Evolutionary conservation across 1,140 invertebrate genomes (phyloP).

Genomic region (Prorops nasuta): DNA sequence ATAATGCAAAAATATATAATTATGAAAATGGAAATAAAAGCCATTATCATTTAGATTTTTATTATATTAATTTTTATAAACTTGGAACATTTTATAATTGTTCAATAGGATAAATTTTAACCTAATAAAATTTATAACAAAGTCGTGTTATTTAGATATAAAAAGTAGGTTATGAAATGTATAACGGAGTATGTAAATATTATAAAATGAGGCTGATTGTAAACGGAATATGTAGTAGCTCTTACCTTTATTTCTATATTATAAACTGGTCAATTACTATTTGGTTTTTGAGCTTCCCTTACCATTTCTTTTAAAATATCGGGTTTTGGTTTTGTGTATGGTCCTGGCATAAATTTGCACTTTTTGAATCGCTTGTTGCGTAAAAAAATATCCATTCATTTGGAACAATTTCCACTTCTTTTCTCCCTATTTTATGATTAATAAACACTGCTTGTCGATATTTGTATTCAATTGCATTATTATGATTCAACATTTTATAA

Average conservation of each 20-base stretch:
- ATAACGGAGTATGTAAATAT: too few relatives aligned
- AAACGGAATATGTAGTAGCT: not conserved
- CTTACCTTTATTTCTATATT: not conserved
- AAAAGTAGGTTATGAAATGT: not conserved
- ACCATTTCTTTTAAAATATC: not conserved
- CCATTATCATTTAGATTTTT: too few relatives aligned
- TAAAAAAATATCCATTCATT: not conserved
- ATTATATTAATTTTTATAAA: not conserved
- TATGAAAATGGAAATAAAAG: too few relatives aligned
- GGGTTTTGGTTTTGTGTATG: not conserved
- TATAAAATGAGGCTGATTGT: not conserved
- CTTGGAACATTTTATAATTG: not conserved
- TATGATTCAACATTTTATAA: too few relatives aligned
- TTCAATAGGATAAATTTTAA: not conserved
- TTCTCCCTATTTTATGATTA: not conserved
- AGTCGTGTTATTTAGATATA: not conserved
- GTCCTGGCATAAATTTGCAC: not conserved
- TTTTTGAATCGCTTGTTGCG: not conserved
- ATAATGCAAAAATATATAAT: too few relatives aligned
- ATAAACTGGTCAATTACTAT: not conserved
- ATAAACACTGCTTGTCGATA: not conserved
- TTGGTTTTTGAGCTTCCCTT: not conserved
- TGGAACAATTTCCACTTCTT: not conserved
- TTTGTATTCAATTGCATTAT: not conserved
- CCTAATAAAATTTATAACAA: not conserved